Conservation (phyloP, 2,797 vertebrate species). For the Threskiornis aethiopicus region DNA sequence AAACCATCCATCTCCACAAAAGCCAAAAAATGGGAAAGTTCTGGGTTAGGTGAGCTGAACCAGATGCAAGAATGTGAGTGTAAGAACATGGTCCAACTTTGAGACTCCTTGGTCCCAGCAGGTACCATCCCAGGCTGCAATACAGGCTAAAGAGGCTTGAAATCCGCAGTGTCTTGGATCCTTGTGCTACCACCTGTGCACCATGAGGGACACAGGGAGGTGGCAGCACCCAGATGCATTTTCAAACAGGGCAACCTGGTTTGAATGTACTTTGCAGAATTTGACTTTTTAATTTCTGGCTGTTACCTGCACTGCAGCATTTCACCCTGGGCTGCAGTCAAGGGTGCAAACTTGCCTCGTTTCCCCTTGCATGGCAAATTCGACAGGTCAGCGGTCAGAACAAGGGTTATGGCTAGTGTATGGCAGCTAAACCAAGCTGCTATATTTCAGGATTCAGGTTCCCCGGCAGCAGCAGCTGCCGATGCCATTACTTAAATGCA, state of each 20-base stretch:
- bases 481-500: neutral
- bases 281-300: neutral
- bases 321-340: neutral
- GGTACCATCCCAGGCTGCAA: neutral
- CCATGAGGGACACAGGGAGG: accelerated
- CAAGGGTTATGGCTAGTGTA: neutral
- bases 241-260: neutral
- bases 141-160: neutral
- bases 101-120: neutral
- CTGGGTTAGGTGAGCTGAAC: neutral
- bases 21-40: neutral
- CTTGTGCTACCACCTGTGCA: neutral
- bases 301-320: neutral
- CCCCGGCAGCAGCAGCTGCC: neutral
- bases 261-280: neutral
- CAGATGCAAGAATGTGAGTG: neutral
- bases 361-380: neutral
- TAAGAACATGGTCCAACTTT: neutral
- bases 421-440: neutral
- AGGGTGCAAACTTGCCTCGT: neutral
- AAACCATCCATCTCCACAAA: neutral
- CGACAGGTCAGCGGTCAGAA: neutral
- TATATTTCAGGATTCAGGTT: neutral
- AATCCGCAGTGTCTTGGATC: neutral
- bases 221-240: neutral